Conservation (phyloP, 2,113 vertebrate species). For the Egretta garzetta region DNA sequence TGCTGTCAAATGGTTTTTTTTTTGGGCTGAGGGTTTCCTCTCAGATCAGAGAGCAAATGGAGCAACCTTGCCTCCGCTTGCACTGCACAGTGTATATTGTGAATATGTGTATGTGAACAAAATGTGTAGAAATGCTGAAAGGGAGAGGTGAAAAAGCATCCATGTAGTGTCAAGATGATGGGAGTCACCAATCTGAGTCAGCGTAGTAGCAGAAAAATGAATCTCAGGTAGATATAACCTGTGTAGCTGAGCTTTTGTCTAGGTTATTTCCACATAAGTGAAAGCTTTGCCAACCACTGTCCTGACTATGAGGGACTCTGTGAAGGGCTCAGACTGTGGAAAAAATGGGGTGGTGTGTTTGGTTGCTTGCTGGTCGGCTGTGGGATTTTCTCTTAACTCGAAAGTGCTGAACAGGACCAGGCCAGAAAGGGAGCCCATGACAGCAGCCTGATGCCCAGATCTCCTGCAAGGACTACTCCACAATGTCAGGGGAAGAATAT, state of each 20-base stretch:
- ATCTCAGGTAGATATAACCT: neutral
- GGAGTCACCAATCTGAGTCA: neutral
- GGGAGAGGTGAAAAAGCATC: neutral
- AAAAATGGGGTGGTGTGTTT: neutral
- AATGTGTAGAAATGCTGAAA: neutral
- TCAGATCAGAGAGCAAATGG: neutral
- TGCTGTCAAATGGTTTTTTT: neutral
- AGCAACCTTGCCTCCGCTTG: neutral
- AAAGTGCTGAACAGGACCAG: neutral
- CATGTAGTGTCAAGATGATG: neutral
- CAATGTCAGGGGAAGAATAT: neutral
- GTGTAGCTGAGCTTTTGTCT: neutral
- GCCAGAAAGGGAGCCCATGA: neutral
- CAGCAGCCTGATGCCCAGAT: neutral
- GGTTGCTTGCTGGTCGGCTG: neutral
- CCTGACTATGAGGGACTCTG: fast-evolving
- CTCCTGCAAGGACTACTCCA: neutral
- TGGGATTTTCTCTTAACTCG: neutral
- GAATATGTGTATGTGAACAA: neutral
- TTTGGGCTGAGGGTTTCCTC: neutral
- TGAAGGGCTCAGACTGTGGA: neutral
- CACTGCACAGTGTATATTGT: neutral
- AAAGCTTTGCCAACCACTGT: neutral
- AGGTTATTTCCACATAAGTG: neutral
- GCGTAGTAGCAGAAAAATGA: neutral